Evolutionary conservation across 53 echinoderm and acorn worm species (phyloP), one percentile per base, ranked within the genome.

Genomic region (Henricia sp.): DNA sequence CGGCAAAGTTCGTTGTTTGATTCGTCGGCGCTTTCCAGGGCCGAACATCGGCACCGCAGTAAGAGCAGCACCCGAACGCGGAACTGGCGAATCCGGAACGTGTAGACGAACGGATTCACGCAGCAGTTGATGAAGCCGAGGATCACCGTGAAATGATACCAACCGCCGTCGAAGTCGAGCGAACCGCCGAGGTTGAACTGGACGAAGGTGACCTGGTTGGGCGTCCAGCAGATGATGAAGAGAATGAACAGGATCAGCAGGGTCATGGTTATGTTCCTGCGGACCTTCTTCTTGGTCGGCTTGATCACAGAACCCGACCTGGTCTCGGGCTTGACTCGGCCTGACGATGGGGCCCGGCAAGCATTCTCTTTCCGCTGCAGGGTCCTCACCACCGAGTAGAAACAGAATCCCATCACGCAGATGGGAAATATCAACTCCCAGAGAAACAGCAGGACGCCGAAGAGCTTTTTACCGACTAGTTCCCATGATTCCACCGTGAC

Each of bases 141-240:
- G 10, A 93, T 84, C 20, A 93, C 88, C 4, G 90, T 93, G 39
- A 91, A 77, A 11, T 90, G 74, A 60, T 93, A 93, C 88, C 90
- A 93, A 4, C 77, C 58, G 26, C 91, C 88, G 54, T 84, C 62
- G 63, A 91, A 87, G 54, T 91, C 77, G 10, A 93, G 77, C 13
- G 77, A 71, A 34, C 90, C 91, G 19, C 88, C 88, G 14, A 93
- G 68, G 50, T 93, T 93, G 54, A 84, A 90, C 53, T 74, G 87
- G 44, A 93, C 77, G 50, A 90, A 93, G 0, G n/a, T n/a, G n/a
- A n/a, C n/a, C n/a, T n/a, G n/a, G n/a, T n/a, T n/a, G n/a, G n/a
- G n/a, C n/a, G n/a, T n/a, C n/a, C n/a, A n/a, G n/a, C n/a, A n/a
- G n/a, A n/a, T n/a, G n/a, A n/a, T n/a, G n/a, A n/a, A n/a, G 93